phyloP scores from a whole-genome alignment of 2,888 invertebrate species.

The Pterobdella sp. region DNA sequence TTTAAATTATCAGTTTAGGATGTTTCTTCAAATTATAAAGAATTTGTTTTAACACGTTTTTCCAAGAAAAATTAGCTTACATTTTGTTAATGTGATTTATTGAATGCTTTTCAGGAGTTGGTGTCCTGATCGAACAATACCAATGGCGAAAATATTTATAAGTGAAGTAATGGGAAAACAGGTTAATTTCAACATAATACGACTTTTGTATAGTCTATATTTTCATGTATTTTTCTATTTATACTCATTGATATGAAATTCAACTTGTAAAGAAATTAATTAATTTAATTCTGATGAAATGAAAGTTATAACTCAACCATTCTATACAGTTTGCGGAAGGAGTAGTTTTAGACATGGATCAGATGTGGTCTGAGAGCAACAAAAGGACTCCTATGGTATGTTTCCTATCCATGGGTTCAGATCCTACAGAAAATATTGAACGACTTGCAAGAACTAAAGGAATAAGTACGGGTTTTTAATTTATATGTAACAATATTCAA shows the following conservation, averaged over 20 bases:
- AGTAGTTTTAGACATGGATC: conserved; percentile 50
- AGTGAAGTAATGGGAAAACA: conserved; percentile 45
- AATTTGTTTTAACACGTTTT: not conserved
- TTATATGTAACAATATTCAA: not conserved
- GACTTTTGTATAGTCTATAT: not conserved
- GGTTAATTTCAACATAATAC: not conserved
- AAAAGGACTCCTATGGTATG: conserved; percentile 49
- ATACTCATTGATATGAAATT: not conserved
- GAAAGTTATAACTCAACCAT: no score
- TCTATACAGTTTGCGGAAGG: conserved; percentile 47
- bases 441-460: conserved; percentile 46
- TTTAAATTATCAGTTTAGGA: no score
- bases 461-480: conserved; percentile 29
- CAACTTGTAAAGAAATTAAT: not conserved
- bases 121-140: conserved; percentile 51
- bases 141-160: conserved; percentile 49
- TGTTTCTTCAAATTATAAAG: no score
- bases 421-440: conserved; percentile 51
- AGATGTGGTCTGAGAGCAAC: conserved; percentile 49
- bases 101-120: conserved; percentile 40
- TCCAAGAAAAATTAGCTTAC: not conserved
- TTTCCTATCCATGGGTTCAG: conserved; percentile 51
- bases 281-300: no score
- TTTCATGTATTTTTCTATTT: not conserved
- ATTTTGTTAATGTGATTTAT: not conserved